Base-by-base conservation (phyloP, 2,113 vertebrate genomes). In the Osmerus eperlanus region DNA sequence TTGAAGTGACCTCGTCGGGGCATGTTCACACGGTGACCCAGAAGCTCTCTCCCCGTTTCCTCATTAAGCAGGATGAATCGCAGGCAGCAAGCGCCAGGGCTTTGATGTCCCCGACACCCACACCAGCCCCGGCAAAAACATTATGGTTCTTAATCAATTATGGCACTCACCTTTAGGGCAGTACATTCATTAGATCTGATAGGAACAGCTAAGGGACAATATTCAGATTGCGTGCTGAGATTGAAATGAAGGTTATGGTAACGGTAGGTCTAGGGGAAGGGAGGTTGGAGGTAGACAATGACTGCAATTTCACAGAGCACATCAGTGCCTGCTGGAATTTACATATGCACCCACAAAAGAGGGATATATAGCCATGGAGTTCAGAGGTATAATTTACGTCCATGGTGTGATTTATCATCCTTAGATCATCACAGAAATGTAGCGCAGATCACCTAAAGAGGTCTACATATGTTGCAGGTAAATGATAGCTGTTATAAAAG, bases 141-240 rank as follows among this genome's bases (percentile, higher is more conserved):
- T 87, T 86, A 88, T 83, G 86, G 78, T 86, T 91, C 90, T 90
- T 89, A 90, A 92, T 91, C 91, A 91, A 91, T 91, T 90, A 90
- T 61, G 71, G 68, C 78, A 68, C 77, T 80, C 89, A 89, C 87
- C 90, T 90, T 89, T 89, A 86, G 88, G 88, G 86, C 85, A 81
- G 78, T 79, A 86, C 83, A 87, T 91, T 87, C 86, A 91, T 88
- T 85, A 86, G 86, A 87, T 81, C 77, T 82, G 85, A 89, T 88
- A 83, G 89, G 78, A 90, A 77, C 80, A 83, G 83, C 85, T 85
- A 87, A 86, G 87, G 83, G 89, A 90, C 82, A 87, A 86, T 88
- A 88, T 88, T 90, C 82, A 74, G 62, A 82, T 80, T 83, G 85
- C 85, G 81, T 84, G 88, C 86, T 68, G 81, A 81, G 84, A 91